A percentile compares a stretch with the other conserved stretches of the same genome.
phyloP scores from a whole-genome alignment of 2,888 invertebrate species.

The Phoronis australis region DNA sequence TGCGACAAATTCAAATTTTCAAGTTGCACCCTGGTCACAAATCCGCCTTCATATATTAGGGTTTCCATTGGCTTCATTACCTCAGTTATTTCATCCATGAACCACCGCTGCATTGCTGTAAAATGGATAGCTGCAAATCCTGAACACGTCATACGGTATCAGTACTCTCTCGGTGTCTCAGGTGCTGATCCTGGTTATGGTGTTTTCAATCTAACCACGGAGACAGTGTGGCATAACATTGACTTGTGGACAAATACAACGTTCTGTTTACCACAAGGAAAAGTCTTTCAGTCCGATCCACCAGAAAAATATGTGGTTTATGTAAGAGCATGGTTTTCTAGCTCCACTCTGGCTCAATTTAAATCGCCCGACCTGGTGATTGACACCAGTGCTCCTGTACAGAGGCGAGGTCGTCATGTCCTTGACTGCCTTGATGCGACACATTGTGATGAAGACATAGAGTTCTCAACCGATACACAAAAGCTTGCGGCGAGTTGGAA shows the following conservation, averaged over 20 bases:
- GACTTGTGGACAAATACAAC: too few species aligned
- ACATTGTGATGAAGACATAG: constrained; percentile 1
- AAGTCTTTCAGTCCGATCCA: constrained; percentile 5
- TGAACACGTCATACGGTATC: constrained; percentile 16
- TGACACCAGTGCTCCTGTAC: constrained; percentile 4
- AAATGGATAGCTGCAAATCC: too few species aligned
- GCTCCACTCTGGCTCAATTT: not conserved
- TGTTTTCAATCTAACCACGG: constrained; percentile 11
- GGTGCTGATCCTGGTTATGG: constrained; percentile 15
- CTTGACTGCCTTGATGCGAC: too few species aligned
- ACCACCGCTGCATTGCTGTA: too few species aligned
- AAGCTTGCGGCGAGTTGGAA: constrained; percentile 1
- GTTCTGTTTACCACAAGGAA: constrained; percentile 6
- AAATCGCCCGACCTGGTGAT: constrained; percentile 1
- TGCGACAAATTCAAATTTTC: constrained; percentile 6
- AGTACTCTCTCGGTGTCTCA: constrained; percentile 18
- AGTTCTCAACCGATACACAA: not conserved
- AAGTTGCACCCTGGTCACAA: too few species aligned
- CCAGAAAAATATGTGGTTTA: constrained; percentile 3
- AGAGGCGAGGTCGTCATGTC: constrained; percentile 4
- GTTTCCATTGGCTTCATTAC: too few species aligned
- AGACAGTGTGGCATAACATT: constrained; percentile 19
- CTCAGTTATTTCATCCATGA: too few species aligned
- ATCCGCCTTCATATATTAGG: too few species aligned
- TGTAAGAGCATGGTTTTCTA: too few species aligned